A percentile compares a stretch with the other conserved stretches of the same genome.
Conservation (phyloP, 1,140 invertebrate species). For the Drepana arcuata region DNA sequence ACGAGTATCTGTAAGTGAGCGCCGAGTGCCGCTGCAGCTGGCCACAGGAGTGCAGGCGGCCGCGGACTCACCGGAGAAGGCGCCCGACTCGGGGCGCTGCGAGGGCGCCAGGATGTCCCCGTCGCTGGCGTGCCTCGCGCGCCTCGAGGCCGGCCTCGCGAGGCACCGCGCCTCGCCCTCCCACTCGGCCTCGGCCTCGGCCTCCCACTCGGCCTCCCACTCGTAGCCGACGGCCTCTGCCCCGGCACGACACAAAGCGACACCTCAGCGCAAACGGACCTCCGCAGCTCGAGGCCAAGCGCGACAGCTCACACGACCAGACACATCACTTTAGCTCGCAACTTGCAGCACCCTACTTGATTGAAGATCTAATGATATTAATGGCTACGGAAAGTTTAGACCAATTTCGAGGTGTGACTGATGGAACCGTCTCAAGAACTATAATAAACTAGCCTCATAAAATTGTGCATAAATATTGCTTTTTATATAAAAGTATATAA, state of each 20-base stretch:
- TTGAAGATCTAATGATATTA: too few relatives aligned
- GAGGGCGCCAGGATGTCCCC: conserved; percentile 44
- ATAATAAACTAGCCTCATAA: too few relatives aligned
- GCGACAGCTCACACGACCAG: too few relatives aligned
- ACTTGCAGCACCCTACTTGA: conserved; percentile 4
- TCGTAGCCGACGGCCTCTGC: conserved; percentile 45
- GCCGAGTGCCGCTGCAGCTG: not conserved
- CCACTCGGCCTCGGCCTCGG: too few relatives aligned
- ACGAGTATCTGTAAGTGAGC: not conserved
- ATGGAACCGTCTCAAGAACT: too few relatives aligned
- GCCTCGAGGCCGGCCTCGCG: conserved; percentile 8
- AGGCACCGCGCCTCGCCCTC: conserved; percentile 33
- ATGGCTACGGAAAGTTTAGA: too few relatives aligned
- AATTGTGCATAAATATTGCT: too few relatives aligned
- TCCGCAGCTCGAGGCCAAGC: too few relatives aligned
- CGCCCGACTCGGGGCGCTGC: conserved; percentile 40
- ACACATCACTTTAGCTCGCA: conserved; percentile 1
- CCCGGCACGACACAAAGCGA: too few relatives aligned
- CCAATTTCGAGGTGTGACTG: too few relatives aligned
- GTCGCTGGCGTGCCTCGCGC: conserved; percentile 42
- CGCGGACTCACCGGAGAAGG: conserved; percentile 38
- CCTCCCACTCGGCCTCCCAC: conserved; percentile 33
- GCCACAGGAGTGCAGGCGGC: not conserved
- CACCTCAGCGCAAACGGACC: too few relatives aligned
- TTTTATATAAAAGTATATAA: not conserved